Percentiles rank a stretch among this genome's conserved stretches.
phyloP scores from a whole-genome alignment of 1,140 invertebrate genomes.

The Trachymyrmex cornetzi region DNA sequence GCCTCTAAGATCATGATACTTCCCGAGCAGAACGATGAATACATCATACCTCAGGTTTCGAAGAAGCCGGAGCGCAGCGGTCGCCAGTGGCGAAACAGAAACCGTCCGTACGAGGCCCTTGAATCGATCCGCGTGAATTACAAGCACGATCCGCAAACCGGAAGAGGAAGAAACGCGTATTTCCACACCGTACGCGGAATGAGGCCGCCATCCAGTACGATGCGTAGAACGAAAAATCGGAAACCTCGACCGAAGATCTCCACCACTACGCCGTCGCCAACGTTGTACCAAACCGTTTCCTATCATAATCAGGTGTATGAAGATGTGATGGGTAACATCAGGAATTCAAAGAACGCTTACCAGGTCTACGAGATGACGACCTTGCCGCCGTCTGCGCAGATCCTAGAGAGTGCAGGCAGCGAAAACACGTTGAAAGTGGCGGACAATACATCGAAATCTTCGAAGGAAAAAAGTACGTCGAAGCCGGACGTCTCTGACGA shows the following conservation, averaged over 20 bases:
- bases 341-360: slow-evolving; percentile 64
- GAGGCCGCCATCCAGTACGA: not conserved
- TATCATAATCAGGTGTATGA: slow-evolving; percentile 83
- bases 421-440: not conserved
- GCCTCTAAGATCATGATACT: slow-evolving; percentile 76
- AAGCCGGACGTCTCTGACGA: not conserved
- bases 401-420: not conserved
- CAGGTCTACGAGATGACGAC: slow-evolving; percentile 61
- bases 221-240: slow-evolving; percentile 17
- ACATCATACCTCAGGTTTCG: slow-evolving; percentile 70
- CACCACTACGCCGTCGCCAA: slow-evolving; percentile 26
- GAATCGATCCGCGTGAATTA: slow-evolving; percentile 27
- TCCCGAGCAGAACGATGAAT: slow-evolving; percentile 74
- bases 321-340: slow-evolving; percentile 85
- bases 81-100: slow-evolving; percentile 1
- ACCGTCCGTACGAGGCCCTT: not conserved
- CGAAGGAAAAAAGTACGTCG: not conserved
- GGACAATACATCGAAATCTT: not conserved
- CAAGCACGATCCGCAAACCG: slow-evolving; percentile 27
- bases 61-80: slow-evolving; percentile 77
- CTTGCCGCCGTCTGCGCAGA: not conserved
- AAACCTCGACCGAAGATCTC: slow-evolving; percentile 7
- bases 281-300: slow-evolving; percentile 38
- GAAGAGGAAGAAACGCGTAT: slow-evolving; percentile 26
- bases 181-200: not conserved